Conservation (phyloP, 2,888 invertebrate genomes). For the Agapostemon virescens region DNA sequence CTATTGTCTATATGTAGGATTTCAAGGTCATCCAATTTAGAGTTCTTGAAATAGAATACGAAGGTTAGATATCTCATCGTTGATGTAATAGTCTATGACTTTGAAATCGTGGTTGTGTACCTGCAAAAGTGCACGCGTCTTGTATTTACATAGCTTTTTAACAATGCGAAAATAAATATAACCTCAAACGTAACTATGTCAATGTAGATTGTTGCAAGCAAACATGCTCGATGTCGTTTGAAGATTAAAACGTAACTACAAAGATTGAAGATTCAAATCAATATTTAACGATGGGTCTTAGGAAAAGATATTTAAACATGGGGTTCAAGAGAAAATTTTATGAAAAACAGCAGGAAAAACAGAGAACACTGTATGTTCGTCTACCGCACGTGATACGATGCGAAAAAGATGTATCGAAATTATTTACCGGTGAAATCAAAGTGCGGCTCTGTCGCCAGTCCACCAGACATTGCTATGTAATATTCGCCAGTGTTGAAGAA, state of each 20-base stretch:
- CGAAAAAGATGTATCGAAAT: slow-evolving; percentile 64
- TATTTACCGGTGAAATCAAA: slow-evolving; percentile 69
- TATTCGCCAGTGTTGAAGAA: slow-evolving; percentile 68
- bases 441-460: slow-evolving; percentile 72
- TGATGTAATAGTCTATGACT: neutral
- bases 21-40: neutral
- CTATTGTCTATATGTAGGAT: neutral
- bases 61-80: neutral
- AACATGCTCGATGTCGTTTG: neutral
- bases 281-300: neutral
- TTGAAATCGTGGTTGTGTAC: neutral
- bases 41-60: neutral
- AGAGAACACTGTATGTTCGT: slow-evolving; percentile 70
- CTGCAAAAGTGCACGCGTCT: slow-evolving; percentile 8
- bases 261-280: neutral
- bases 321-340: neutral
- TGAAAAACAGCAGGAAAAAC: slow-evolving; percentile 45
- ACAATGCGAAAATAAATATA: slow-evolving; percentile 31
- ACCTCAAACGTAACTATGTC: slow-evolving; percentile 13
- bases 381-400: slow-evolving; percentile 71
- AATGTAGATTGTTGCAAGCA: neutral
- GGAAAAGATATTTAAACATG: too few species aligned
- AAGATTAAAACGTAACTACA: neutral
- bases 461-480: slow-evolving; percentile 70
- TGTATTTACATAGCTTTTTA: slow-evolving; percentile 17